These are phyloP conservation scores for Eleutherodactylus coqui DNA, from an alignment of 2,797 vertebrate species.

Conservation along the genomic window DNA sequence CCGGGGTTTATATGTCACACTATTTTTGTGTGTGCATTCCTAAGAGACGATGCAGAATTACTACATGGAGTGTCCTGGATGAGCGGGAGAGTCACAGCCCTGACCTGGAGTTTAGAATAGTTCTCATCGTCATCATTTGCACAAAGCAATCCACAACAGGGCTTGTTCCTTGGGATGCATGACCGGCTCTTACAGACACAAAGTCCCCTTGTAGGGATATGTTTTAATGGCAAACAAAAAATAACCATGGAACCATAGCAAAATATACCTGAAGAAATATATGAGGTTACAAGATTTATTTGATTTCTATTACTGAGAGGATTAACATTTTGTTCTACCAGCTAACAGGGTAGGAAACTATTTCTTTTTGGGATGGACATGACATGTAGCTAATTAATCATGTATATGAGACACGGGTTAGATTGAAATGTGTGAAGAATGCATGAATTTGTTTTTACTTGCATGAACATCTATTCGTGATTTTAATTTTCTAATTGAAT, in stretches of 20 bases:
- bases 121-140: slow-evolving; percentile 9
- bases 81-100: background rate
- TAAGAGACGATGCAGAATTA: background rate
- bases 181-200: too few relatives aligned
- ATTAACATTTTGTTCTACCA: too few relatives aligned
- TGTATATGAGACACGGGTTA: background rate
- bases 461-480: background rate
- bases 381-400: background rate
- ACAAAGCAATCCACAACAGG: background rate
- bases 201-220: too few relatives aligned
- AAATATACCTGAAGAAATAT: too few relatives aligned
- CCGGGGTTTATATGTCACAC: background rate
- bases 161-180: background rate
- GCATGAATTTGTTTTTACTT: background rate
- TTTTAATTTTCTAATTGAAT: background rate
- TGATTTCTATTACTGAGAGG: too few relatives aligned
- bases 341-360: too few relatives aligned
- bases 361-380: too few relatives aligned
- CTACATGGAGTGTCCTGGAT: background rate
- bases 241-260: too few relatives aligned
- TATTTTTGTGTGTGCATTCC: background rate
- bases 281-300: too few relatives aligned
- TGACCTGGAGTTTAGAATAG: background rate
- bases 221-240: too few relatives aligned
- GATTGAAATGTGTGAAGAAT: too few relatives aligned